Conservation (phyloP, 2,888 invertebrate species). For the Flabesymbios commensalis region DNA sequence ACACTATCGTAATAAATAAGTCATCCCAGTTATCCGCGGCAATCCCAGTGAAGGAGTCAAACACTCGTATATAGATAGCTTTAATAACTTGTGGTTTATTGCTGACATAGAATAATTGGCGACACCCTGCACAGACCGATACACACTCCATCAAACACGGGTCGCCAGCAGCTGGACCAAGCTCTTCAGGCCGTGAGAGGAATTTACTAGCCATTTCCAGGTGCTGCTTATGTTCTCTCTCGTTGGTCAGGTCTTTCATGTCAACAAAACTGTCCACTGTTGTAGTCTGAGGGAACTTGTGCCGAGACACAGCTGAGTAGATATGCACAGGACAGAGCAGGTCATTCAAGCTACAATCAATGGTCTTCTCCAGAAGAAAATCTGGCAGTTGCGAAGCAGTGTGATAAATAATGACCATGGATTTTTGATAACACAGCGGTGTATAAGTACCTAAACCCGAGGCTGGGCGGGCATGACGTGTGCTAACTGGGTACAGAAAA, state of each 20-base stretch:
- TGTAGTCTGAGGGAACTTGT: conserved; percentile 25
- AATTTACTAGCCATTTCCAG: neutral
- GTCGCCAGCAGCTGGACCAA: conserved; percentile 14
- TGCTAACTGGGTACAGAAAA: conserved; percentile 33
- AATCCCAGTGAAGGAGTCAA: conserved; percentile 13
- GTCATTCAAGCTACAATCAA: conserved; percentile 31
- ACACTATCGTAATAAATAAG: conserved; percentile 24
- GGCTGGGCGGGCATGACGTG: conserved; percentile 22
- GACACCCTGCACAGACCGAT: conserved; percentile 10
- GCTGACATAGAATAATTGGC: neutral
- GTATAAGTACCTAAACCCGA: conserved; percentile 35
- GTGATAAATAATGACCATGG: conserved; percentile 18
- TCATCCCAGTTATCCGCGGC: conserved; percentile 27
- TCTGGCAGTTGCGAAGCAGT: conserved; percentile 21
- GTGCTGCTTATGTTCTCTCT: neutral
- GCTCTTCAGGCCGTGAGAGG: conserved; percentile 14
- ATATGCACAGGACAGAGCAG: conserved; percentile 31
- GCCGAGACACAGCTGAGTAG: conserved; percentile 32
- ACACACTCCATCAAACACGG: conserved; percentile 17
- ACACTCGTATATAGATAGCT: conserved; percentile 25
- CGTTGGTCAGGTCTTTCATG: too few relatives aligned
- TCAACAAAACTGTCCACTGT: conserved; percentile 15
- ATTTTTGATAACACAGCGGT: conserved; percentile 33
- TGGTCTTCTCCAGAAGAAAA: conserved; percentile 26
- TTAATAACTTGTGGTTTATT: conserved; percentile 22